Evolutionary conservation across 2,888 invertebrate genomes (phyloP).

Genomic region (Creontiades dilutus): DNA sequence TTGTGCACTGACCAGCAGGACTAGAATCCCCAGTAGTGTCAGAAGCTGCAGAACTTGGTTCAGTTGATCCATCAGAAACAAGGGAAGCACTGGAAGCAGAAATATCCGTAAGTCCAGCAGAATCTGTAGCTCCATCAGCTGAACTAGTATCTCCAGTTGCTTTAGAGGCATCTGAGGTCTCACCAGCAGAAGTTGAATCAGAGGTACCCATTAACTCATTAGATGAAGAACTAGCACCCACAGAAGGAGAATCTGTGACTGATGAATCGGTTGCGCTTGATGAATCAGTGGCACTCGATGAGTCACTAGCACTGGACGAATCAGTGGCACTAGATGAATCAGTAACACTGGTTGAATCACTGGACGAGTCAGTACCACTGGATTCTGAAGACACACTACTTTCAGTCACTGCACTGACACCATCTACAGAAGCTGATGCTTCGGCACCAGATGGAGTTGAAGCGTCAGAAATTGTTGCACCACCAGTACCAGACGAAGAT

Average conservation of each 20-base stretch:
- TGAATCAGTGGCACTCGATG: conserved; percentile 52
- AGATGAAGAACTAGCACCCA: conserved; percentile 7
- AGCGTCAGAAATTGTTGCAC: neutral
- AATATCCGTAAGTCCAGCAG: neutral
- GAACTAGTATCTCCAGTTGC: conserved; percentile 73
- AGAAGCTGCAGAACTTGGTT: neutral
- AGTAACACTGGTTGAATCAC: neutral
- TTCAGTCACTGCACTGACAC: neutral
- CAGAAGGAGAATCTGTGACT: neutral
- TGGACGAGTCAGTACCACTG: conserved; percentile 44
- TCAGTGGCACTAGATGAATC: conserved; percentile 58
- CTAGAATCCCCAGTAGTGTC: conserved; percentile 11
- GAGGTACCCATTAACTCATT: neutral
- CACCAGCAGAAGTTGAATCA: neutral
- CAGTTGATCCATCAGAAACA: conserved; percentile 11
- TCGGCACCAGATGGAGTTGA: neutral
- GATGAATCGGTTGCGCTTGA: conserved; percentile 38
- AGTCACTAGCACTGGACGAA: neutral
- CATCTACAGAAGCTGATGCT: neutral
- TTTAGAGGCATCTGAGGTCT: conserved; percentile 65
- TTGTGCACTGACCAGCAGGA: neutral
- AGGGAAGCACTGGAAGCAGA: conserved; percentile 33
- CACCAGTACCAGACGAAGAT: neutral
- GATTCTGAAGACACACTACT: conserved; percentile 38
- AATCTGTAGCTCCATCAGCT: conserved; percentile 73